Base-by-base conservation (phyloP, 2,888 invertebrate genomes). In the Lepidocyrtoides sp. region DNA sequence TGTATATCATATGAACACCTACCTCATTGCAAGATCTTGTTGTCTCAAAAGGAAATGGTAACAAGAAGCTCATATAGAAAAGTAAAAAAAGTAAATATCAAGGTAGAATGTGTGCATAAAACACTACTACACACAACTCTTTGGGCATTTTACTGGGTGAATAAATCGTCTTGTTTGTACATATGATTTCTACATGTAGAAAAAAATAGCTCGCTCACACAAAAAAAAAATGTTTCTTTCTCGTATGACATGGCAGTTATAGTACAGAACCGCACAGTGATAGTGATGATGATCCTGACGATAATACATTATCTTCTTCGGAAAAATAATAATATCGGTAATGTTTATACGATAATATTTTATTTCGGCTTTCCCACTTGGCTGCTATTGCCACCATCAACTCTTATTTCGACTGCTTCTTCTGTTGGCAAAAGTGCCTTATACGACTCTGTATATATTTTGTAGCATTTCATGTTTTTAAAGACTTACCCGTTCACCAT, bases 311-410 rank as follows among this genome's bases (percentile, higher is more conserved):
- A 63, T 41, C 87, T 85, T 32, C 83, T 72, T 48, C 14, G 12
- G 63, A 60, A 20, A n/a, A 60, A 69, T 77, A 77, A 72, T 44
- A 63, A 23, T 51, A 86, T 86, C 77, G 86, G 86, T 79, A 87
- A 90, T 77, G 84, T 90, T 79, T 85, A 85, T 91, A 81, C 26
- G 63, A 60, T 91, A 57, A 82, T 91, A 91, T 91, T 91, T 91
- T 81, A 85, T 86, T 83, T 81, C 69, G 81, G 81, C 88, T 89
- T 44, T 77, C 14, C 48, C 29, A 51, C 48, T 48, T 5, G 8
- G 48, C 77, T 51, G 32, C 41, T 41, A 12, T 44, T 72, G 41
- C 77, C 54, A 77, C 77, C 51, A 54, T 29, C 51, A 77, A 29
- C 44, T 63, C 57, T 14, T 26, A 75, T 20, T 72, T 57, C 17